Conservation (phyloP, 2,797 vertebrate species). For the Chaetodon trifasciatus region DNA sequence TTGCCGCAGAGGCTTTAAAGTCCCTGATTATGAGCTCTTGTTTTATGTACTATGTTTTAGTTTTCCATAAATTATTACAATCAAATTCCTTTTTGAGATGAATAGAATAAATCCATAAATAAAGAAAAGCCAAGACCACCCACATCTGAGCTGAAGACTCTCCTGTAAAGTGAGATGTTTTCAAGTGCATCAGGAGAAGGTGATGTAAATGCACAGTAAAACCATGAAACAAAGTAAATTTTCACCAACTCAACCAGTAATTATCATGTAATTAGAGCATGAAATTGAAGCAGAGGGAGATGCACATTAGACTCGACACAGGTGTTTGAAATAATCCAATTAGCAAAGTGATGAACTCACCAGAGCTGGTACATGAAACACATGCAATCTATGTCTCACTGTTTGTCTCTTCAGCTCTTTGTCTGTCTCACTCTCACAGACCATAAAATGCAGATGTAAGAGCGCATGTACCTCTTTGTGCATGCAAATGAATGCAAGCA, state of each 20-base stretch:
- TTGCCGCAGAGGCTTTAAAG: neutral
- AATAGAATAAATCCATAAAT: constrained; percentile 11
- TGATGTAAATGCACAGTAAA: constrained; percentile 7
- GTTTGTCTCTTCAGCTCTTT: neutral
- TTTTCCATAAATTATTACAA: neutral
- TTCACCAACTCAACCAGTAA: constrained; percentile 26
- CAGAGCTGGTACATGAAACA: constrained; percentile 17
- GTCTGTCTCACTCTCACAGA: neutral
- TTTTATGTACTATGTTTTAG: neutral
- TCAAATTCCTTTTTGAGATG: neutral
- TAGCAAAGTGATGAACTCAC: constrained; percentile 40
- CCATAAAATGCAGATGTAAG: constrained; percentile 13
- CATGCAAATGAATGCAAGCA: constrained; percentile 12
- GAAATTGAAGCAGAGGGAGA: constrained; percentile 36
- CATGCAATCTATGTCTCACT: neutral
- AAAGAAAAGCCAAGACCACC: neutral
- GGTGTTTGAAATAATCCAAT: constrained; percentile 64
- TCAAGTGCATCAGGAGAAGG: neutral
- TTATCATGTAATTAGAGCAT: constrained; percentile 55
- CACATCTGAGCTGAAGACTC: neutral
- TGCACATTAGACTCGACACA: constrained; percentile 48
- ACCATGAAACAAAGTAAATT: neutral
- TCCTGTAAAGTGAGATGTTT: neutral
- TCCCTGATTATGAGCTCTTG: neutral
- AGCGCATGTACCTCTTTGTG: constrained; percentile 1